phyloP scores from a whole-genome alignment of 2,888 invertebrate genomes.

The Melanophora roralis region DNA sequence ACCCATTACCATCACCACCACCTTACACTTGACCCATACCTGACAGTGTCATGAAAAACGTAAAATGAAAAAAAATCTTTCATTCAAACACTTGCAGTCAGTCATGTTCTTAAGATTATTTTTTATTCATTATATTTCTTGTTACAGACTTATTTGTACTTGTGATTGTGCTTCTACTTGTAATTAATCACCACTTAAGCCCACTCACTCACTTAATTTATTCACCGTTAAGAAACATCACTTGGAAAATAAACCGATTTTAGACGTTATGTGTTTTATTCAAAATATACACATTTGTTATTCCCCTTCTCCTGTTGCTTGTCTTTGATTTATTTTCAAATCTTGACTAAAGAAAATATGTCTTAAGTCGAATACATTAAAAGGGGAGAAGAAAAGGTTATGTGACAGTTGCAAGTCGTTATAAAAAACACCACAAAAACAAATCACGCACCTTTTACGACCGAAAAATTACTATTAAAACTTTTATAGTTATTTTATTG shows the following conservation, averaged over 20 bases:
- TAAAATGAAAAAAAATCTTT: background rate
- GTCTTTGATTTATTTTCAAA: background rate
- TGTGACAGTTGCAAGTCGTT: too few species aligned
- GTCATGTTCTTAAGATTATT: conserved; percentile 15
- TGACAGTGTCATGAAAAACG: conserved; percentile 14
- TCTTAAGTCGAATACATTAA: too few species aligned
- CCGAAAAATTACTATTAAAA: too few species aligned
- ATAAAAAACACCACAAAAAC: too few species aligned
- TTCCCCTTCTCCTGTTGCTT: background rate
- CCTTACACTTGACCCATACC: conserved; percentile 47
- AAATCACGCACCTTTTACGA: too few species aligned
- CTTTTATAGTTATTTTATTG: too few species aligned
- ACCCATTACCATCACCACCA: conserved; percentile 18
- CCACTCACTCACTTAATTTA: conserved; percentile 1
- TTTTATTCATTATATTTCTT: conserved; percentile 5
- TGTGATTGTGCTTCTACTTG: background rate
- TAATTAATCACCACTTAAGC: conserved; percentile 39
- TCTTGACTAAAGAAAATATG: too few species aligned
- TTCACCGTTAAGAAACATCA: background rate
- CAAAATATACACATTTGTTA: background rate
- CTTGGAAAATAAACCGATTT: conserved; percentile 22
- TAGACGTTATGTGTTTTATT: background rate
- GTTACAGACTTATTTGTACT: background rate
- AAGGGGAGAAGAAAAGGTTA: too few species aligned
- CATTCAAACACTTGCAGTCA: background rate